phyloP scores from a whole-genome alignment of 2,797 vertebrate species.

The Tinamus major region DNA sequence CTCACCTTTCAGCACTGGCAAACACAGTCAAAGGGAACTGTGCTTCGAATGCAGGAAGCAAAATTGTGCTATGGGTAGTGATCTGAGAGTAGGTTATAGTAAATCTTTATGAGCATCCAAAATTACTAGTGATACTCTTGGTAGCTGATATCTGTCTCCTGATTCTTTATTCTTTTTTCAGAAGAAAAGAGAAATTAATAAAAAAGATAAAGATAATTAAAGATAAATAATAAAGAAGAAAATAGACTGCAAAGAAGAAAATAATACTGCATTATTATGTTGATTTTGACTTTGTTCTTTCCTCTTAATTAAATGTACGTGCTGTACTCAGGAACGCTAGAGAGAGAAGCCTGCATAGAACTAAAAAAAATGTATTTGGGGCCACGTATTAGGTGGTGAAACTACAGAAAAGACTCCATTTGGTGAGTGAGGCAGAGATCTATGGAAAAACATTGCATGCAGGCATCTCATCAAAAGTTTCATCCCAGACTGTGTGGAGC shows the following conservation, averaged over 20 bases:
- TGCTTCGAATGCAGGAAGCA: neutral
- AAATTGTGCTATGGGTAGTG: neutral
- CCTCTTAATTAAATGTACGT: neutral
- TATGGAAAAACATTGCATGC: neutral
- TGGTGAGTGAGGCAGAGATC: neutral
- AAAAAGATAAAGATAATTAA: no score
- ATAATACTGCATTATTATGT: neutral
- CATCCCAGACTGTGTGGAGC: neutral
- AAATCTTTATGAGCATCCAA: neutral
- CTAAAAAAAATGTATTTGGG: neutral
- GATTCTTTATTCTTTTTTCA: neutral
- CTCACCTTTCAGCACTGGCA: neutral
- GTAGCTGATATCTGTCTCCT: neutral
- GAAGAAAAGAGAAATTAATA: neutral
- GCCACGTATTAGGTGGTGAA: neutral
- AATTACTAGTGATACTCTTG: neutral
- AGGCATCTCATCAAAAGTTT: constrained; percentile 16
- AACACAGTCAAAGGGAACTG: neutral
- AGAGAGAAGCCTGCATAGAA: neutral
- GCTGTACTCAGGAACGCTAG: neutral
- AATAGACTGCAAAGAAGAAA: neutral
- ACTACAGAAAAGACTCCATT: neutral
- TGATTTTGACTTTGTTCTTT: neutral
- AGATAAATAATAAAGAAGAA: no score
- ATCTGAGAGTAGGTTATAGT: neutral